These are phyloP conservation scores for Epinephelus cyanopodus DNA, from an alignment of 2,113 vertebrate species.

Conservation along the genomic window DNA sequence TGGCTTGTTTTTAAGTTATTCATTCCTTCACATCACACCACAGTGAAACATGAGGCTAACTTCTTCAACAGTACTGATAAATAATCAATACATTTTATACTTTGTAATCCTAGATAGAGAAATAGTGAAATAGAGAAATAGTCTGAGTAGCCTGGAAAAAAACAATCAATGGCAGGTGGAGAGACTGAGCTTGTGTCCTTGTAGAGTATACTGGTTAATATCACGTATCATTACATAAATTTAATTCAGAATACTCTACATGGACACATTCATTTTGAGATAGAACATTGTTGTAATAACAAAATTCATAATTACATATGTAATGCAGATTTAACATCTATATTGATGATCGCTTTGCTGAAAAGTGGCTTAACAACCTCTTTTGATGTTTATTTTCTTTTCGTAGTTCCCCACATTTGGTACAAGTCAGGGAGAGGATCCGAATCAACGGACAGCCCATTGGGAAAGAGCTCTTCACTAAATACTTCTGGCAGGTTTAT, in stretches of 20 bases:
- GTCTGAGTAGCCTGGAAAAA: background rate
- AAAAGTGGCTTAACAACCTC: background rate
- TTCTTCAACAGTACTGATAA: background rate
- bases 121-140: background rate
- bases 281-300: background rate
- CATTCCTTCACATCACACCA: background rate
- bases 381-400: background rate
- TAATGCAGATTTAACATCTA: background rate
- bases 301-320: background rate
- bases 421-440: slow-evolving; percentile 96
- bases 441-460: slow-evolving; percentile 94
- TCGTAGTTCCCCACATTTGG: slow-evolving; percentile 94
- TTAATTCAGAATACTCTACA: background rate
- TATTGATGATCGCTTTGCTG: background rate
- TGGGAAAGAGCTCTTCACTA: slow-evolving; percentile 92
- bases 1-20: background rate
- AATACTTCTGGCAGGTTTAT: slow-evolving; percentile 96
- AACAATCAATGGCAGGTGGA: background rate
- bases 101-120: background rate
- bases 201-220: too few species aligned
- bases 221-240: background rate
- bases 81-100: background rate
- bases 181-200: background rate
- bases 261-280: background rate
- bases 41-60: background rate